Evolutionary conservation across 2,797 vertebrate genomes (phyloP), one percentile per base, ranked within the genome.

Genomic region (Poecilia velifera): DNA sequence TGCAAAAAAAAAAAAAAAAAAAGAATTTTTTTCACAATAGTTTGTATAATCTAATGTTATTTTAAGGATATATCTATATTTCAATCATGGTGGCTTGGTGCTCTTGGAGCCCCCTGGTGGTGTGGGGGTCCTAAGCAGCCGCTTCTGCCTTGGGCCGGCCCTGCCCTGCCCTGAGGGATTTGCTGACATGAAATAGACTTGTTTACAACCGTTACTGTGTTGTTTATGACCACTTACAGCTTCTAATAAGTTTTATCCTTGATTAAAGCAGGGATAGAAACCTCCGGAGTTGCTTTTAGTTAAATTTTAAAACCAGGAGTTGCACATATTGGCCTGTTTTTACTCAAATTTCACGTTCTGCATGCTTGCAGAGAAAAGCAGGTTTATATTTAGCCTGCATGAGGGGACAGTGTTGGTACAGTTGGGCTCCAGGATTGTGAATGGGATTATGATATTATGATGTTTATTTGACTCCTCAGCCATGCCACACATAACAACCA

Each of bases 381-480:
- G 85, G 89, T 94, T 25, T 95, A 95, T 93, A 95, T 95, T 92
- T 95, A 96, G 95, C 88, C 85, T 73, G 87, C 84, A 90, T 82
- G 82, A 83, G 82, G 88, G 87, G 80, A 88, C 85, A 73, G 87
- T 96, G 95, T 96, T 96, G 90, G 93, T 95, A 92, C 96, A 96
- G 95, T 95, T 96, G 95, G 93, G 90, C 93, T 85, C 87, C 87
- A 87, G 93, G 94, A 93, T 95, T 95, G 95, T 90, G 92, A 88
- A 91, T 77, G 90, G 95, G 96, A 95, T 96, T 95, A 96, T 93
- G 91, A 94, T 95, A 94, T 96, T 95, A 95, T 93, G 87, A 90
- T 80, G 87, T 94, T 90, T 90, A 89, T 94, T 91, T 84, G 86
- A 88, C 85, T 88, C 87, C 62, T 66, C 81, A 74, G 90, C 74